Evolutionary conservation across 1,140 invertebrate genomes (phyloP).

Genomic region (Zaprionus davidi): DNA sequence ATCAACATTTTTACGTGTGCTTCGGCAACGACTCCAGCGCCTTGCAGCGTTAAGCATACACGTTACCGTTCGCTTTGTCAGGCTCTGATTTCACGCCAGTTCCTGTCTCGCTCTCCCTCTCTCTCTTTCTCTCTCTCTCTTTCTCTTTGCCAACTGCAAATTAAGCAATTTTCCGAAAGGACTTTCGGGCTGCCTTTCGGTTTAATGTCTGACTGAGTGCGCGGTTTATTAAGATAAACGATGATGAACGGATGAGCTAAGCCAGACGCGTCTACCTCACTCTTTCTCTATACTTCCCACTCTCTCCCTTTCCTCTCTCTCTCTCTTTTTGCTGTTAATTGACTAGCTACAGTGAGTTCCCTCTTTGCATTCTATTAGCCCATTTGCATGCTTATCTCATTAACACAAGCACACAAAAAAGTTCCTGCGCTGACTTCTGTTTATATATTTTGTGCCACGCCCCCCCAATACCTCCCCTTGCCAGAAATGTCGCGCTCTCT

Average conservation of each 20-base stretch:
- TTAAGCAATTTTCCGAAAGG: slow-evolving; percentile 77
- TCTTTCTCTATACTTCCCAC: neutral
- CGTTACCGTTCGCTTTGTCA: slow-evolving; percentile 51
- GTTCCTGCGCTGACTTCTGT: slow-evolving; percentile 29
- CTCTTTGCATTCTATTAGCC: slow-evolving; percentile 66
- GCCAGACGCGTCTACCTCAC: slow-evolving; percentile 11
- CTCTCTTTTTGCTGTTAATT: slow-evolving; percentile 24
- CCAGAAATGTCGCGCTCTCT: slow-evolving; percentile 11
- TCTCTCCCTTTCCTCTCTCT: neutral
- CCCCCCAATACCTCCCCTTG: neutral
- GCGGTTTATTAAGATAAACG: slow-evolving; percentile 81
- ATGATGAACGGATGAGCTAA: slow-evolving; percentile 70
- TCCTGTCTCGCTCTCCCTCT: slow-evolving; percentile 21
- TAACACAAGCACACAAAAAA: slow-evolving; percentile 70
- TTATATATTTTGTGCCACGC: neutral
- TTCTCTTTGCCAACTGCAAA: slow-evolving; percentile 67
- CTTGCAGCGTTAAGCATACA: slow-evolving; percentile 41
- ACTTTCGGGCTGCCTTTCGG: slow-evolving; percentile 76
- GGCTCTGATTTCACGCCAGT: slow-evolving; percentile 41
- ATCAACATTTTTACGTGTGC: slow-evolving; percentile 82
- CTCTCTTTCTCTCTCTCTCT: slow-evolving; percentile 12
- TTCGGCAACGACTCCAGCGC: slow-evolving; percentile 5
- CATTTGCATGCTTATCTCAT: slow-evolving; percentile 80
- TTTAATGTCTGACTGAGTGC: slow-evolving; percentile 80
- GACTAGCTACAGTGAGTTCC: slow-evolving; percentile 21